Percentiles rank a stretch among this genome's conserved stretches.
These are phyloP conservation scores for Aldabrachelys gigantea DNA, from an alignment of 2,113 vertebrate species.

Conservation along the genomic window DNA sequence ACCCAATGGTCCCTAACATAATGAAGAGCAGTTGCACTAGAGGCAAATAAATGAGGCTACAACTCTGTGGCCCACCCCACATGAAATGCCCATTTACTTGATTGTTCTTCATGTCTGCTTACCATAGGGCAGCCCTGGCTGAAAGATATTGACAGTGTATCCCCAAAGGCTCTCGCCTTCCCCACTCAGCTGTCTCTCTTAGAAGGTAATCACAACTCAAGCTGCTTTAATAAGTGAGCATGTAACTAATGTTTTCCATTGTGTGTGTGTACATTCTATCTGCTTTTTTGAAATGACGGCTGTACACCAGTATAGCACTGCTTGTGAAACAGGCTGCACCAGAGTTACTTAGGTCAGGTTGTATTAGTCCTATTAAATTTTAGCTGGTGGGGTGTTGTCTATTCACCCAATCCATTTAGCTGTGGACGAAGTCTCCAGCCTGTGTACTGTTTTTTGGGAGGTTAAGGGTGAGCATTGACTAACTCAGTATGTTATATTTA, in stretches of 20 bases:
- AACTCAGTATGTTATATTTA: too few relatives aligned
- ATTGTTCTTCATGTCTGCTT: neutral
- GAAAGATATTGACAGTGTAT: too few relatives aligned
- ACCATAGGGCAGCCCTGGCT: neutral
- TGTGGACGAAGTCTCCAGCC: neutral
- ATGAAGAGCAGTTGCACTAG: neutral
- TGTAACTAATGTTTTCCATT: neutral
- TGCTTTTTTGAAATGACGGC: neutral
- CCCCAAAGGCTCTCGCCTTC: neutral
- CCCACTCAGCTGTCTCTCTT: neutral
- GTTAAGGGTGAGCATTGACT: neutral
- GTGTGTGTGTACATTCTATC: too few relatives aligned
- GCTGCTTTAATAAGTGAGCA: neutral
- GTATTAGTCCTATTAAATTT: neutral
- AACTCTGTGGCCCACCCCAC: neutral
- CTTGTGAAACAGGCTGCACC: neutral
- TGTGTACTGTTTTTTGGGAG: neutral
- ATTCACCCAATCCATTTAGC: neutral
- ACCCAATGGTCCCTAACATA: neutral
- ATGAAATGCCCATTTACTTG: neutral
- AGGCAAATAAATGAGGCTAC: neutral
- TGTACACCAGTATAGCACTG: neutral
- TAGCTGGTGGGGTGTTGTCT: neutral
- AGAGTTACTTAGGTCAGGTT: neutral
- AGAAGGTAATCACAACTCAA: neutral